Evolutionary conservation across 2,888 invertebrate species (phyloP), one percentile per base, ranked within the genome.

Genomic region (Crossocerus cetratus): DNA sequence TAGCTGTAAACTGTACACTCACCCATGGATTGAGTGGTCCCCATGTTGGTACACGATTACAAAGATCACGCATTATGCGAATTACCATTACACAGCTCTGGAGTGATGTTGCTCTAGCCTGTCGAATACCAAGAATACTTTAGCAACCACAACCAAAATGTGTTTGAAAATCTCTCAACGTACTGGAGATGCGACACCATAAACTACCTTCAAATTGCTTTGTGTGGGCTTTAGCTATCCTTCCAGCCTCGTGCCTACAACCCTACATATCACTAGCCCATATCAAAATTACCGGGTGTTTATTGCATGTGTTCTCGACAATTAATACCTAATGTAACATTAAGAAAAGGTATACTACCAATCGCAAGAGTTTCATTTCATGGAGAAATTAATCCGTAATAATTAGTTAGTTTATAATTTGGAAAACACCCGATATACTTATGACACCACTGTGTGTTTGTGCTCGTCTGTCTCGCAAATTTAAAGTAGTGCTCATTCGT

Each of bases 21-120:
- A 98, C 98, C 96, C 99, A 99, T 84, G 97, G 95, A 87, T 96
- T 96, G 77, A 99, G 93, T 72, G 98, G 95, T 83, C 96, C 94
- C 98, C 99, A 99, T 72, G 97, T 97, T 78, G 97, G 96, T 72
- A 97, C 95, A 86, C 99, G 94, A 90, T 96, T 96, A 91, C 98
- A 98, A 72, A 99, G 93, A 93, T 99, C 99, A 83, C 99, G 93
- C 91, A 99, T 93, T 87, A 99, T 96, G 81, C 99, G 94, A 89
- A 99, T 98, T 87, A 99, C 95, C 92, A 99, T 96, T 77, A 98
- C 97, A 91, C 99, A 99, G 83, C 98, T 98, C 91, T 98, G 98
- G 88, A 98, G 93, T 82, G 96, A 96, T 86, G 97, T 96, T 80
- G 98, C 98, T 92, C 98, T 97, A 94, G 98, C 99, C 98, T 98